Conservation (phyloP, 1,140 invertebrate species). For the Cecropterus lyciades region DNA sequence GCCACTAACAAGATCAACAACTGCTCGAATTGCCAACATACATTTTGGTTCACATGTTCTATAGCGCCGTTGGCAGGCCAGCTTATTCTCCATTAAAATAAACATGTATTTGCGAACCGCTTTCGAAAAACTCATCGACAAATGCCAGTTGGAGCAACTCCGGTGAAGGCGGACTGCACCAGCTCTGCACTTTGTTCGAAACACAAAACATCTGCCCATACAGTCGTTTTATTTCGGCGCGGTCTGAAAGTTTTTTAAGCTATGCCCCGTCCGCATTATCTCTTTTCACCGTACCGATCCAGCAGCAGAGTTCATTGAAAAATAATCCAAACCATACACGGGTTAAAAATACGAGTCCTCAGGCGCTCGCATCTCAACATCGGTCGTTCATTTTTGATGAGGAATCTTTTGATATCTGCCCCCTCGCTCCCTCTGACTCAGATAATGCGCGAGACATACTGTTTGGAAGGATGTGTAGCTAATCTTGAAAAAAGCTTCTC, state of each 20-base stretch:
- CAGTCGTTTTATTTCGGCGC: constrained; percentile 30
- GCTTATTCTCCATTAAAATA: constrained; percentile 5
- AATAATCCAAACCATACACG: constrained; percentile 60
- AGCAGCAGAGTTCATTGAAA: constrained; percentile 56
- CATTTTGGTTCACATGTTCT: no score
- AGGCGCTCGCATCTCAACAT: constrained; percentile 63
- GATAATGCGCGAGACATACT: constrained; percentile 58
- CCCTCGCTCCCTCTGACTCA: constrained; percentile 51
- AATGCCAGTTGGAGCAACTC: constrained; percentile 33
- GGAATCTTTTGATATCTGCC: constrained; percentile 74
- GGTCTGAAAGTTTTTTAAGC: constrained; percentile 35
- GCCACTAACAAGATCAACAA: no score
- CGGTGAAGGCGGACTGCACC: constrained; percentile 24
- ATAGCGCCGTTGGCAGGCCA: no score
- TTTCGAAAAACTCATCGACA: constrained; percentile 33
- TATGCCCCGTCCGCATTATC: constrained; percentile 30
- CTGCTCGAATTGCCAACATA: no score
- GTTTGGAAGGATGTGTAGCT: constrained; percentile 1
- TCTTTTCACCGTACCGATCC: constrained; percentile 49
- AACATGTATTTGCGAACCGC: constrained; percentile 2
- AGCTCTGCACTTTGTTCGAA: constrained; percentile 19
- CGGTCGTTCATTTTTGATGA: constrained; percentile 77
- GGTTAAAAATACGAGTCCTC: constrained; percentile 62
- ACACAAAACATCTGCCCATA: constrained; percentile 35
- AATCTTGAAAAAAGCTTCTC: no score